These are phyloP conservation scores for Linurgus olivaceus DNA, from an alignment of 2,797 vertebrate genomes.

Conservation along the genomic window DNA sequence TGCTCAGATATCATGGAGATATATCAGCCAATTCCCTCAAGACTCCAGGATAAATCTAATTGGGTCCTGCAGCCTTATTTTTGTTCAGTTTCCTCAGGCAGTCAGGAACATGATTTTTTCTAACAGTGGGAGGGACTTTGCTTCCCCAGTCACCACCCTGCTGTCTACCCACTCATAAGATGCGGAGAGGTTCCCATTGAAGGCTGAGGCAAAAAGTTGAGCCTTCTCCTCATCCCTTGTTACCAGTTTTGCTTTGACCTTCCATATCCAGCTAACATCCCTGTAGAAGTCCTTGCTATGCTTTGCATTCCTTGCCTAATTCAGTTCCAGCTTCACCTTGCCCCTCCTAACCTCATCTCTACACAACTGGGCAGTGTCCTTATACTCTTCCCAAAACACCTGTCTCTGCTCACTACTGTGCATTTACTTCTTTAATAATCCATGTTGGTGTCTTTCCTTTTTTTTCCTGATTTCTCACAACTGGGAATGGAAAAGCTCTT, in stretches of 20 bases:
- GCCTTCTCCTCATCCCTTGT: fast-evolving
- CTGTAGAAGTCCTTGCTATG: neutral
- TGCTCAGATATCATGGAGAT: neutral
- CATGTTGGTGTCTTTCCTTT: neutral
- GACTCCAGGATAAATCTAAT: neutral
- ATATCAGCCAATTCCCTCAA: neutral
- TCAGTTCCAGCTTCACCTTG: neutral
- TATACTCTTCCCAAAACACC: neutral
- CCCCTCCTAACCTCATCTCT: neutral
- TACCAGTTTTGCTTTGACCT: neutral
- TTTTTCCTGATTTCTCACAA: neutral
- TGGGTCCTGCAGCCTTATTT: neutral
- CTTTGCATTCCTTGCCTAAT: neutral
- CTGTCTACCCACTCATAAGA: neutral
- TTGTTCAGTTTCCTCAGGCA: neutral
- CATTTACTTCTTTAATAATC: neutral
- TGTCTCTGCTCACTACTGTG: neutral
- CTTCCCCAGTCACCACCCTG: neutral
- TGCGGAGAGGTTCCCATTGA: too few species aligned
- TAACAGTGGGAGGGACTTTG: neutral
- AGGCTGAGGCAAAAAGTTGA: neutral
- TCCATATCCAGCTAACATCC: neutral
- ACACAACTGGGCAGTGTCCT: neutral
- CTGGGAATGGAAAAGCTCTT: neutral
- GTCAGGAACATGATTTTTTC: neutral